Evolutionary conservation across 2,888 invertebrate genomes (phyloP), one percentile per base, ranked within the genome.

Genomic region (Athalia cordata): DNA sequence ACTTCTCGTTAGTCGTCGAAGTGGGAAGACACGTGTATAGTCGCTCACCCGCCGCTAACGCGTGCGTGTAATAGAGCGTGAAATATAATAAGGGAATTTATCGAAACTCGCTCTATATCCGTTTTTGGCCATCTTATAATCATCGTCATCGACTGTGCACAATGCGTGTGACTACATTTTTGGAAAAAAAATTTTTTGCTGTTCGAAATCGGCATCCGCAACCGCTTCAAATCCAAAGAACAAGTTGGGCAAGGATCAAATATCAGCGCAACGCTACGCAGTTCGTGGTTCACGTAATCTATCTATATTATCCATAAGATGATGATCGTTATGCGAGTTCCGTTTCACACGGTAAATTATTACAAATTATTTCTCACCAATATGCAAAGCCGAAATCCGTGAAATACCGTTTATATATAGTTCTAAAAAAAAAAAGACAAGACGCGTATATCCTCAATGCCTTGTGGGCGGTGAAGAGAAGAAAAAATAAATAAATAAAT

Each of bases 341-440:
- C 70, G 72, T 72, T 80, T 77, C 62, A 78, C 75, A 67, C 79
- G 80, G 77, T 80, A 80, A 79, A 79, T 79, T 79, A 82, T 86
- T 29, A 29, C 0, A 85, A 85, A 84, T 84, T 84, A 82, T 83
- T 78, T 81, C 81, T 65, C 61, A 47, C 76, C 81, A 81, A 85
- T 85, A 11, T 9, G 11, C 82, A 83, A 82, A 83, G 85, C 84
- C 84, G 29, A 29, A 83, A 83, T 82, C 82, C 79, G 59, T 59
- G 72, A 59, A n/a, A 57, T 15, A 13, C 43, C 45, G 47, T 72
- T 72, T 13, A 13, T 29, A 29, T 13, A 13, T 29, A 29, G 29
- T 29, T 47, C 47, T 8, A 13, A 43, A 11, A 13, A 57, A 72
- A n/a, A 45, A 13, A 7, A 49, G n/a, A 49, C 13, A 7, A 55